Percentiles rank a stretch among this genome's conserved stretches.
phyloP scores from a whole-genome alignment of 2,113 vertebrate species.

The Scytalopus superciliaris region DNA sequence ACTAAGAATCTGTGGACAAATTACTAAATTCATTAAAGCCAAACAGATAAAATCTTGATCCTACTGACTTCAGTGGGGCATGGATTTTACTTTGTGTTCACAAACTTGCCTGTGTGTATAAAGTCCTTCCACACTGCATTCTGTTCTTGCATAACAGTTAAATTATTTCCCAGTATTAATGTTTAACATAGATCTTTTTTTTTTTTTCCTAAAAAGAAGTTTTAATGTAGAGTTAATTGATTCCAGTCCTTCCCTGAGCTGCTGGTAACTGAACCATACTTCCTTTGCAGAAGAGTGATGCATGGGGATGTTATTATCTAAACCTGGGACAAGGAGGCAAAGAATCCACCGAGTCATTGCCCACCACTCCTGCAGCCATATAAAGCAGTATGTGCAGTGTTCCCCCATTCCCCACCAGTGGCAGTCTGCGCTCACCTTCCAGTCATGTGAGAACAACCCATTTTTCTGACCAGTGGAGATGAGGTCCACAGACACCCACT shows the following conservation, averaged over 20 bases:
- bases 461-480: not conserved
- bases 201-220: not conserved
- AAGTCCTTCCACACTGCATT: not conserved
- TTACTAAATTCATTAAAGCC: not conserved
- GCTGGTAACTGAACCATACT: constrained; percentile 9
- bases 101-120: not conserved
- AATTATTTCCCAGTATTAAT: constrained; percentile 46
- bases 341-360: not conserved
- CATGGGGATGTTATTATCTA: not conserved
- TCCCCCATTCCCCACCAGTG: not conserved
- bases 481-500: not conserved
- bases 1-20: not conserved
- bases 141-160: constrained; percentile 37
- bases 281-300: not conserved
- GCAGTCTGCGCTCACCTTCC: not conserved
- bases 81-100: not conserved
- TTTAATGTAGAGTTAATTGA: not conserved
- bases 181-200: constrained; percentile 31
- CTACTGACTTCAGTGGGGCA: not conserved
- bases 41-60: not conserved
- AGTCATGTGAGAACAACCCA: not conserved
- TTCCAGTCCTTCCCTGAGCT: not conserved
- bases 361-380: not conserved
- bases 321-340: not conserved
- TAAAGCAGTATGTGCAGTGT: not conserved